phyloP scores from a whole-genome alignment of 2,797 vertebrate species.

The Phrynocephalus vlangalii region DNA sequence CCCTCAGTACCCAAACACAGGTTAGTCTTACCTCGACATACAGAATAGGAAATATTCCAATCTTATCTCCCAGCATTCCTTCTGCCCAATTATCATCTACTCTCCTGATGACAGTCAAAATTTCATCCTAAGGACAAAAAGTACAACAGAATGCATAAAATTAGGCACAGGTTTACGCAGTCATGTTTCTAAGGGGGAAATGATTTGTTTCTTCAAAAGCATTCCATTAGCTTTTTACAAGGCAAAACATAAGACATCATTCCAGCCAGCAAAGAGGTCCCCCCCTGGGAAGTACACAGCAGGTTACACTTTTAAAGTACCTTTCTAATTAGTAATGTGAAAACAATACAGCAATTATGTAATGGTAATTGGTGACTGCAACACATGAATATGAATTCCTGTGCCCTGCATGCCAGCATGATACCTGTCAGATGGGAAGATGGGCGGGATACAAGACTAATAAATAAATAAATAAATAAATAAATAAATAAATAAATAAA shows the following conservation, averaged over 20 bases:
- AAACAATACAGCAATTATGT: neutral
- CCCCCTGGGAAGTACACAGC: neutral
- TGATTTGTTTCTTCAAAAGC: neutral
- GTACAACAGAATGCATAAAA: neutral
- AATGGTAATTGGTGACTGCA: neutral
- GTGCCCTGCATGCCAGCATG: neutral
- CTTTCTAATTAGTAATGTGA: neutral
- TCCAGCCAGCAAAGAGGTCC: neutral
- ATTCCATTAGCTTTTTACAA: neutral
- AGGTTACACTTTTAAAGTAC: neutral
- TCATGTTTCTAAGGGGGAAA: neutral
- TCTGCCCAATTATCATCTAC: conserved; percentile 99
- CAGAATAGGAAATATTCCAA: conserved; percentile 97
- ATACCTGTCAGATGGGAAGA: neutral
- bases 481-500: no score
- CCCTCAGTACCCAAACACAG: neutral
- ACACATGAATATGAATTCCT: neutral
- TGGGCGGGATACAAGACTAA: no score
- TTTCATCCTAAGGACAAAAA: conserved; percentile 87
- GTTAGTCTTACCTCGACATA: conserved; percentile 93
- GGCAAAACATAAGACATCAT: conserved; percentile 3
- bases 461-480: no score
- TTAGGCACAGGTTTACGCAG: neutral
- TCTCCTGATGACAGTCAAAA: conserved; percentile 96
- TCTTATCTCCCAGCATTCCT: conserved; percentile 98